Evolutionary conservation across 1,140 invertebrate genomes (phyloP), one percentile per base, ranked within the genome.

Genomic region (Aleiodes sp.): DNA sequence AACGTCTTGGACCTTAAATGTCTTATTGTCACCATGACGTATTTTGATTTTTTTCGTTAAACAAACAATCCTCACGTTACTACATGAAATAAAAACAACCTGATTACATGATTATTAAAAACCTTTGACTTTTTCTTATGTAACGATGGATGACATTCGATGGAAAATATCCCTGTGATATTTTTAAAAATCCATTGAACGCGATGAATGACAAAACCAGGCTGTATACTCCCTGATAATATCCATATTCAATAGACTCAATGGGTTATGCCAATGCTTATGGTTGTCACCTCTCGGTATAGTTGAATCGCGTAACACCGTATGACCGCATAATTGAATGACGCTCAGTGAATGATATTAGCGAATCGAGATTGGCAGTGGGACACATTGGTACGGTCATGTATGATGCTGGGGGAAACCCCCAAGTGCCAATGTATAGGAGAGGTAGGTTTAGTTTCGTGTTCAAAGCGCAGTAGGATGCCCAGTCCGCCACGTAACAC

Each of bases 331-430:
- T 79, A 82, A 82, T 82, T 82, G 79, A 81, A 82, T 80, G 77
- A 81, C 79, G 75, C 72, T 73, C 70, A 64, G 69, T 72, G 73
- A 78, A 79, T 78, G 76, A 80, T 81, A 78, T 81, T 80, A 81
- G 75, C 76, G 74, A 62, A 73, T 70, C 72, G 70, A 79, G 73
- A 82, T 81, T 78, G 72, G 66, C 76, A 79, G 61, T 19, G 57
- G 72, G 70, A 73, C 65, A 79, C 70, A 73, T 78, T 76, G 74
- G 43, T 56, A 29, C 24, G 16, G 33, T 62, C 41, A 60, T 61
- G 46, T 52, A 26, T 52, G 46, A 52, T 52, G 46, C n/a, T n/a
- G n/a, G n/a, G 26, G 52, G 16, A 65, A 19, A 37, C 37, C 35
- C 6, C 26, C 63, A 60, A 10, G 67, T 39, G 29, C 10, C 33